Conservation (phyloP, 1,140 invertebrate species). For the Sycophaga agraensis region DNA sequence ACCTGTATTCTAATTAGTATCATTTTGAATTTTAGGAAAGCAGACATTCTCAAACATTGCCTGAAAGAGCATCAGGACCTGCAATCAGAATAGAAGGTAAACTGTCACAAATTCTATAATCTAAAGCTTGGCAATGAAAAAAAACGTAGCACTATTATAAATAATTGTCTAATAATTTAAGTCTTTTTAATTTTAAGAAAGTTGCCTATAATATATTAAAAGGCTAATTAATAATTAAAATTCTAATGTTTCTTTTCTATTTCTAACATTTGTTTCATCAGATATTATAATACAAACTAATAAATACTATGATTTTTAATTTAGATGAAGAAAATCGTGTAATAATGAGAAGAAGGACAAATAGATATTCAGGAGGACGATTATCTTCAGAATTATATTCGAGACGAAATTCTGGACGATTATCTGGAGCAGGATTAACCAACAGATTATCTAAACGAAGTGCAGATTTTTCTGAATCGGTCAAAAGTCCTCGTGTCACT, state of each 20-base stretch:
- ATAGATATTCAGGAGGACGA: slow-evolving; percentile 32
- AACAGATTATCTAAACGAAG: slow-evolving; percentile 30
- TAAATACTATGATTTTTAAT: background rate
- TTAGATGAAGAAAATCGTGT: slow-evolving; percentile 31
- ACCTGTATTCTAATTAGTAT: no score
- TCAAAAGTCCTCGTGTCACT: slow-evolving; percentile 43
- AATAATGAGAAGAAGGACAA: slow-evolving; percentile 31
- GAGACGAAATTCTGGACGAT: slow-evolving; percentile 34
- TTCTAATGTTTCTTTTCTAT: background rate
- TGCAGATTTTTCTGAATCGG: slow-evolving; percentile 18
- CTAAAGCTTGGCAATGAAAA: no score
- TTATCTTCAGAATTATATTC: slow-evolving; percentile 34
- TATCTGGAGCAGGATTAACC: slow-evolving; percentile 23
- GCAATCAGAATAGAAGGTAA: slow-evolving; percentile 39
- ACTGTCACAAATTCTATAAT: background rate
- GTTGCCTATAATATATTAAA: no score
- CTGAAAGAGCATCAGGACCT: slow-evolving; percentile 40
- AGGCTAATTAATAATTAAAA: no score
- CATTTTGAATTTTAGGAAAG: slow-evolving; percentile 37
- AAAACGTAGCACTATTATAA: no score
- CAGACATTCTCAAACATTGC: slow-evolving; percentile 34
- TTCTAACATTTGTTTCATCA: background rate
- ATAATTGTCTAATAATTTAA: no score
- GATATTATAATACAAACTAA: background rate
- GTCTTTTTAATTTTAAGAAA: no score